Base-by-base conservation (phyloP, 1,140 invertebrate genomes). In the Pseudoatta argentina region DNA sequence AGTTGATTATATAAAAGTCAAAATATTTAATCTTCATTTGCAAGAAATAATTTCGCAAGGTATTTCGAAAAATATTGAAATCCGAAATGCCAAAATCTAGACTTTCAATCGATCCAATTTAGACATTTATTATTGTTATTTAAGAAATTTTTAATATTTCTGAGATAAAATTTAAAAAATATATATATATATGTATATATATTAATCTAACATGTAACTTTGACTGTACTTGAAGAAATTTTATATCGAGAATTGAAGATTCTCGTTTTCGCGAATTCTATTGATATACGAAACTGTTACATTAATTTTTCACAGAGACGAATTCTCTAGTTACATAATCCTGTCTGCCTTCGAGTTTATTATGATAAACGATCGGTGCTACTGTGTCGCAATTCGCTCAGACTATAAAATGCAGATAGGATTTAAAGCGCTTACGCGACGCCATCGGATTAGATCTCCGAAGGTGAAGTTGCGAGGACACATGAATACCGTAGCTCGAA, bases 401-500 rank as follows among this genome's bases (percentile, higher is more conserved):
- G 34, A 83, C 48, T 75, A 83, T 12, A 34, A 83, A 75, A 55
- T 34, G 24, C 55, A 61, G 55, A 83, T 83, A n/a, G 5, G 21
- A 75, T 75, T 27, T 83, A 61, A 30, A 83, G 18, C 55, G 48
- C 61, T 81, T 24, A 57, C 39, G 27, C 53, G 51, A 27, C 39
- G 21, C 16, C 48, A 57, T 71, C 30, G 21, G 34, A 69, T 34
- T 27, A 81, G 4, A 34, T 69, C 14, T 39, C 34, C 21, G 59
- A 44, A 81, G 51, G 53, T 81, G 21, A 71, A 59, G 24, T 10
- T n/a, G 3, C 18, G 51, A 44, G 21, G 75, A 67, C 64, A 57
- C 7, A 27, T n/a, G 34, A 3, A 59, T 69, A 55, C 0, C n/a
- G 2, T 4, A 3, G 48, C 24, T 53, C 27, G 16, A 44, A 71